A percentile compares a stretch with the other conserved stretches of the same genome.
Conservation (phyloP, 35 echinoderm and acorn worm species). For the Holothuria glaberrima region DNA sequence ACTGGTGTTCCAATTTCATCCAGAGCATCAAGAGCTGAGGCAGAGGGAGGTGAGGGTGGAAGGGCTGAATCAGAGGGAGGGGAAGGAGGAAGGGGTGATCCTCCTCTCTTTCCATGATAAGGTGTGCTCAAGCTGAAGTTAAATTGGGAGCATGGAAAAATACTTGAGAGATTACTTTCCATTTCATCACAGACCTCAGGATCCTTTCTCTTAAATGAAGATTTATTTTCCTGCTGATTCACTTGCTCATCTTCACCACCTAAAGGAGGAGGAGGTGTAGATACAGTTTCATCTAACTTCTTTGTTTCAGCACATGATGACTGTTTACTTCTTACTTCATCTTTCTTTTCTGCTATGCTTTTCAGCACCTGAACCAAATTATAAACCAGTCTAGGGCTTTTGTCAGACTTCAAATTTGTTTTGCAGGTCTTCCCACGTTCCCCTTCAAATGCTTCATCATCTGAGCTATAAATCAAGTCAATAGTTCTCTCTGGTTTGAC, state of each 20-base stretch:
- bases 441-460: slow-evolving; percentile 54
- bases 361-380: too few species aligned
- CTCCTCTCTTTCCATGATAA: not conserved
- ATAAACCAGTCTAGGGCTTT: not conserved
- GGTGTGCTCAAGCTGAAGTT: not conserved
- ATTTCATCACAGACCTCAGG: not conserved
- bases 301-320: too few species aligned
- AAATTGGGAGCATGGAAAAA: slow-evolving; percentile 49
- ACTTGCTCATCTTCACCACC: not conserved
- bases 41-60: slow-evolving; percentile 77
- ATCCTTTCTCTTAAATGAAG: not conserved
- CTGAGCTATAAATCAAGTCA: not conserved
- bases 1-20: slow-evolving; percentile 77
- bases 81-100: not conserved
- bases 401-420: not conserved
- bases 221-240: not conserved
- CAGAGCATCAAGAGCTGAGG: slow-evolving; percentile 82
- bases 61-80: slow-evolving; percentile 52
- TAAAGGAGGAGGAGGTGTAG: too few species aligned
- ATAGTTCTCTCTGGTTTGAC: not conserved
- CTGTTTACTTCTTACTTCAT: not conserved
- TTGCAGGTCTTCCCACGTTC: not conserved
- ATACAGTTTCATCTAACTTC: too few species aligned
- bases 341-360: too few species aligned
- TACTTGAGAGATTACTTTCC: not conserved